A percentile compares a stretch with the other conserved stretches of the same genome.
phyloP scores from a whole-genome alignment of 2,113 vertebrate species.

The Bombycilla garrulus region DNA sequence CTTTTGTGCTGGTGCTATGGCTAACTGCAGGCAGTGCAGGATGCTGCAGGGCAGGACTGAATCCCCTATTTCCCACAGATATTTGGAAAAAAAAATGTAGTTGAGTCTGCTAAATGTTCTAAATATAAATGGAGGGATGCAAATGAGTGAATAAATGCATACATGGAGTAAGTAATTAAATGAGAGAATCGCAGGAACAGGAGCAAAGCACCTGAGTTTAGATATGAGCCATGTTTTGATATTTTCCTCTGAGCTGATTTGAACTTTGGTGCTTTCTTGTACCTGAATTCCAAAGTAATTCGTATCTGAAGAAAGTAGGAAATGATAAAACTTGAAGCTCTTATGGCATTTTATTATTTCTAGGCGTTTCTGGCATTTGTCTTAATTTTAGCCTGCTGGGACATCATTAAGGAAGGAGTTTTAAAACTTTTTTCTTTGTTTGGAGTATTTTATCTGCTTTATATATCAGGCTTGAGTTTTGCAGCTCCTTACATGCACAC shows the following conservation, averaged over 20 bases:
- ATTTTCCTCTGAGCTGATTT: neutral
- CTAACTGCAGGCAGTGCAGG: neutral
- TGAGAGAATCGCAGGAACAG: conserved; percentile 17
- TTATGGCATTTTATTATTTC: neutral
- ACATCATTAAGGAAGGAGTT: neutral
- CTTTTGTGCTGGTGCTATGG: neutral
- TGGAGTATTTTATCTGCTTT: neutral
- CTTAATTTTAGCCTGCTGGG: neutral
- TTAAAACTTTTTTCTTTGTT: neutral
- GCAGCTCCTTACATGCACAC: neutral
- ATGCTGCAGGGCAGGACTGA: neutral
- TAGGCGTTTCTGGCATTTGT: neutral
- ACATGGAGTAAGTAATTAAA: conserved; percentile 8
- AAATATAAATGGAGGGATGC: conserved; percentile 7
- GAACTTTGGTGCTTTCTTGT: conserved; percentile 16
- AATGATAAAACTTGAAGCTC: neutral
- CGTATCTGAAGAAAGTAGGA: neutral
- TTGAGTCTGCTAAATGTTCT: neutral
- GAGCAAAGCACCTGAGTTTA: conserved; percentile 51
- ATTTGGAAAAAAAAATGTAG: neutral
- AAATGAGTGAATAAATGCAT: conserved; percentile 61
- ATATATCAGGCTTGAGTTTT: neutral
- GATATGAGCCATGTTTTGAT: conserved; percentile 24
- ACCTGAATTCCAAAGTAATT: conserved; percentile 35
- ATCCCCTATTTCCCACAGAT: neutral